Evolutionary conservation across 2,797 vertebrate species (phyloP).

Genomic region (Sebastes elongatus): DNA sequence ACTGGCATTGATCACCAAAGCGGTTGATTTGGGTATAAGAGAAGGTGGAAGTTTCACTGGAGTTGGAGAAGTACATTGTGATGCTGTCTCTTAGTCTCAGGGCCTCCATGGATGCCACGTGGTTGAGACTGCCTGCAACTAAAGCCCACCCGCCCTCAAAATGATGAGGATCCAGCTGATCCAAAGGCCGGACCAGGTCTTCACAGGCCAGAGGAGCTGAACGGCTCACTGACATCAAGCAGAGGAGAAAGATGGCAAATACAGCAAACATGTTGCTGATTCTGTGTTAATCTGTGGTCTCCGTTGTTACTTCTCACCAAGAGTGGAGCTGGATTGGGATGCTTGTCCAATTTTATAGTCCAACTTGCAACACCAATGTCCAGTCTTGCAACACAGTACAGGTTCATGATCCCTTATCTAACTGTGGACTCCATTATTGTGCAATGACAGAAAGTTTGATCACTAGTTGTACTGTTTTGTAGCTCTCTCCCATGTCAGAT

Average conservation of each 20-base stretch:
- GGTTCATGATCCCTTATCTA: neutral
- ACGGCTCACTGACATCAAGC: conserved; percentile 13
- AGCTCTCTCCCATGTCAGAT: neutral
- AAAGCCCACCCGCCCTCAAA: conserved; percentile 56
- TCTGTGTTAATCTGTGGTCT: neutral
- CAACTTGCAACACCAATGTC: neutral
- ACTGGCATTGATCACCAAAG: conserved; percentile 47
- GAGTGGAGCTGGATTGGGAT: neutral
- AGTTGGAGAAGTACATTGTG: conserved; percentile 55
- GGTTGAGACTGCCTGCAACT: conserved; percentile 58
- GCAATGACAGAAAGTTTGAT: conserved; percentile 13
- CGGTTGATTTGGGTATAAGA: conserved; percentile 62
- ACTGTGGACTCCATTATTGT: conserved; percentile 8
- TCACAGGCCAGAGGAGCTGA: conserved; percentile 53
- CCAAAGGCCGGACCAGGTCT: conserved; percentile 37
- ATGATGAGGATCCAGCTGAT: neutral
- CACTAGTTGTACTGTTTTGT: neutral
- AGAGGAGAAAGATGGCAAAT: conserved; percentile 15
- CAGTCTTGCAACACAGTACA: conserved; percentile 33
- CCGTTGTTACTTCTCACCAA: neutral
- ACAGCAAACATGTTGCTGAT: conserved; percentile 26
- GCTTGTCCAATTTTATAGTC: conserved; percentile 29
- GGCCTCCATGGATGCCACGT: conserved; percentile 36
- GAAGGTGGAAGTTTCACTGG: neutral
- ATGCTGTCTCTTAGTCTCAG: conserved; percentile 61